These are phyloP conservation scores for Hirtodrosophila duncani DNA, from an alignment of 2,888 invertebrate genomes.

Conservation along the genomic window DNA sequence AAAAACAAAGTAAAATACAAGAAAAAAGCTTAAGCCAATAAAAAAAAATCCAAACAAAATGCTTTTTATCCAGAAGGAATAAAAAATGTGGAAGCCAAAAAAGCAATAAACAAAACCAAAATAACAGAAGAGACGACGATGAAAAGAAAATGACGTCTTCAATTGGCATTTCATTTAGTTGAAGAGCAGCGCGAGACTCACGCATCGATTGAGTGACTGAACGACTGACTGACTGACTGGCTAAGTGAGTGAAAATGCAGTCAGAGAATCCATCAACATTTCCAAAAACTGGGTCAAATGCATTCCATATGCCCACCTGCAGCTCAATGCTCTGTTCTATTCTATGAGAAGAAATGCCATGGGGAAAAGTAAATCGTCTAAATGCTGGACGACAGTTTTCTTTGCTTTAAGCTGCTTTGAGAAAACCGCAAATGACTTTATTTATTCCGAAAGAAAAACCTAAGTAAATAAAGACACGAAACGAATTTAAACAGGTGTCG, in stretches of 20 bases:
- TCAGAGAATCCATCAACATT: slow-evolving; percentile 27
- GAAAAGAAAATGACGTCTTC: slow-evolving; percentile 54
- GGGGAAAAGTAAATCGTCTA: not conserved
- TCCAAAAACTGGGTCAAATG: slow-evolving; percentile 55
- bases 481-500: slow-evolving; percentile 56
- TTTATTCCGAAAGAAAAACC: not conserved
- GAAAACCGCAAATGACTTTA: not conserved
- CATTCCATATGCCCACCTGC: slow-evolving; percentile 26
- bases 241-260: slow-evolving; percentile 34
- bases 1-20: not conserved
- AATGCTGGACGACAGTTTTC: too few relatives aligned
- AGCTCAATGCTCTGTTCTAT: slow-evolving; percentile 29
- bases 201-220: slow-evolving; percentile 18
- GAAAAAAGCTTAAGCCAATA: not conserved
- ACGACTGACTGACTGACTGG: slow-evolving; percentile 15
- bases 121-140: slow-evolving; percentile 18
- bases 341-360: slow-evolving; percentile 4
- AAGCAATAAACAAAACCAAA: slow-evolving; percentile 4
- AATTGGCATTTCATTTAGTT: slow-evolving; percentile 61
- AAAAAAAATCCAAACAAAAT: slow-evolving; percentile 16
- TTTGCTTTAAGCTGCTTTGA: too few relatives aligned
- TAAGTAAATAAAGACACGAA: not conserved
- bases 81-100: not conserved
- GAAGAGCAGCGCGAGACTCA: slow-evolving; percentile 22
- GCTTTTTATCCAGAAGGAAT: slow-evolving; percentile 2